Percentiles rank a stretch among this genome's conserved stretches.
These are phyloP conservation scores for Mythimna pallens DNA, from an alignment of 2,888 invertebrate species.

Conservation along the genomic window DNA sequence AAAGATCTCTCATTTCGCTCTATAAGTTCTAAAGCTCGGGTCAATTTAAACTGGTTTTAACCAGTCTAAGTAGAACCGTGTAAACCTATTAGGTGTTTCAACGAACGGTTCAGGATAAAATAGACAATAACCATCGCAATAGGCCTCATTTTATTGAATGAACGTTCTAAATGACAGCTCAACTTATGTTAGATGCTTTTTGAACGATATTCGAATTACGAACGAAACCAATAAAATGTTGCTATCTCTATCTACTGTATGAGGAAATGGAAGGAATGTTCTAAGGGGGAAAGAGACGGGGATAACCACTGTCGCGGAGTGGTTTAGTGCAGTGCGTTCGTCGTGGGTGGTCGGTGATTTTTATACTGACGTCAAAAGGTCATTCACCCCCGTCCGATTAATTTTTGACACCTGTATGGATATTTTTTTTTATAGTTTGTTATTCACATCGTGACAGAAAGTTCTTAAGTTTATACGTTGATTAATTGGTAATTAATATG, in stretches of 20 bases:
- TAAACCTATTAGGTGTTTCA: constrained; percentile 1
- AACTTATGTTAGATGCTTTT: constrained; percentile 61
- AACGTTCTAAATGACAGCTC: constrained; percentile 61
- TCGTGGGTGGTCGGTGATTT: constrained; percentile 88
- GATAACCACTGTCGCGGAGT: constrained; percentile 47
- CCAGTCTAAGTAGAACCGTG: constrained; percentile 35
- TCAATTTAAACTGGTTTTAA: not conserved
- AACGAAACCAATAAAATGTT: constrained; percentile 15
- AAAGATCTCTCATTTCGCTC: constrained; percentile 22
- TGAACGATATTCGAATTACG: constrained; percentile 62
- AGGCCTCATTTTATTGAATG: constrained; percentile 58
- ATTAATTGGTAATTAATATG: constrained; percentile 59
- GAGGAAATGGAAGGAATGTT: constrained; percentile 35
- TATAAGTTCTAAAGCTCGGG: constrained; percentile 29
- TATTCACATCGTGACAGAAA: constrained; percentile 54
- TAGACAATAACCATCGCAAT: constrained; percentile 48
- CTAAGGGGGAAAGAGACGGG: constrained; percentile 38
- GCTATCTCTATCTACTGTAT: constrained; percentile 54
- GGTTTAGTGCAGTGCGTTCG: constrained; percentile 62
- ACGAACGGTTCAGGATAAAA: constrained; percentile 46
- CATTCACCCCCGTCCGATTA: constrained; percentile 80
- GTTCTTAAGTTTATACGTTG: constrained; percentile 48
- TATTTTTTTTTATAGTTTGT: constrained; percentile 41
- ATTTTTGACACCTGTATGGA: constrained; percentile 79
- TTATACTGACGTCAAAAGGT: constrained; percentile 86